These are phyloP conservation scores for Apostichopus parvimensis DNA, from an alignment of 35 echinoderm and acorn worm genomes.

Conservation along the genomic window DNA sequence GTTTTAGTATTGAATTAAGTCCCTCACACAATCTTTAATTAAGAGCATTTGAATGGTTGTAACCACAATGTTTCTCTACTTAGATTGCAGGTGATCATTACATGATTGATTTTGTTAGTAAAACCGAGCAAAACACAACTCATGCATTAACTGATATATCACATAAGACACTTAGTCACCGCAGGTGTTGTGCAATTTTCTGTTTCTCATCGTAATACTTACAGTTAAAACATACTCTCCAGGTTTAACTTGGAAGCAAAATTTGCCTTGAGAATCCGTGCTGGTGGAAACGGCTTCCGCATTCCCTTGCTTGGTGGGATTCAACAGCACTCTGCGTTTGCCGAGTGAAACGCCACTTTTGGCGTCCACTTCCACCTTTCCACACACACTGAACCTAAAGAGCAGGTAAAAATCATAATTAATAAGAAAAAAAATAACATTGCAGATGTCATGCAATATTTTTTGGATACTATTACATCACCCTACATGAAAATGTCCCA, in stretches of 20 bases:
- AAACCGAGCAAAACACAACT: too few relatives aligned
- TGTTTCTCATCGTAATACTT: background rate
- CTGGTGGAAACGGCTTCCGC: slow-evolving; percentile 61
- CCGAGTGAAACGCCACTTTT: slow-evolving; percentile 35
- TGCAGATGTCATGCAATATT: background rate
- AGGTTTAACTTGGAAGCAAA: slow-evolving; percentile 76
- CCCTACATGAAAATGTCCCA: background rate
- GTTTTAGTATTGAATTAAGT: too few relatives aligned
- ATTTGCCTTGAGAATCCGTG: slow-evolving; percentile 63
- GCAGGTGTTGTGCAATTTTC: too few relatives aligned
- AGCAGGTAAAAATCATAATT: background rate
- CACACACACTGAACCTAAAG: slow-evolving; percentile 85
- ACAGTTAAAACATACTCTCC: slow-evolving; percentile 65
- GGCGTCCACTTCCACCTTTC: slow-evolving; percentile 64
- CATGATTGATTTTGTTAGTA: too few relatives aligned
- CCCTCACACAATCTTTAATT: too few relatives aligned
- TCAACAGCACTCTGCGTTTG: slow-evolving; percentile 62
- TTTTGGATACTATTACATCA: background rate
- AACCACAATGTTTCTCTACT: too few relatives aligned
- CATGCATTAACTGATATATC: too few relatives aligned
- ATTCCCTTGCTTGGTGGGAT: slow-evolving; percentile 30
- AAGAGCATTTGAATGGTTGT: too few relatives aligned
- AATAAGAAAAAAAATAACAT: background rate
- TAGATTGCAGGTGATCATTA: background rate
- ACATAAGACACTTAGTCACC: too few relatives aligned